These are phyloP conservation scores for Neotoma lepida DNA, from an alignment of 2,113 vertebrate genomes.

Conservation along the genomic window DNA sequence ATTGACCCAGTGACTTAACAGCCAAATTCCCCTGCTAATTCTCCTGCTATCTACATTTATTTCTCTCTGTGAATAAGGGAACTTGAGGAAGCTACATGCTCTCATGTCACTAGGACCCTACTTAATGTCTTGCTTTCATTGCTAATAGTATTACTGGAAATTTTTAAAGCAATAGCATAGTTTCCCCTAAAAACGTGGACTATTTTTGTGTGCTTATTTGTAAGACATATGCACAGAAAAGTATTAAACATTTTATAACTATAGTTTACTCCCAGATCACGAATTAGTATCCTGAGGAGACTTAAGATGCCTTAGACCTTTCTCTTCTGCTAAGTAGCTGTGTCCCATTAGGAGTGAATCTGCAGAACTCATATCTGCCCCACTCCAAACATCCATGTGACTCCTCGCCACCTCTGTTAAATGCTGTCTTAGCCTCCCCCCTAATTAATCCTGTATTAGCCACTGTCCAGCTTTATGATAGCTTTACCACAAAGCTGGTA, in stretches of 20 bases:
- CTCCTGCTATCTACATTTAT: not conserved
- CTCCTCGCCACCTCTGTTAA: not conserved
- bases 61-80: not conserved
- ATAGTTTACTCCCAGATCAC: not conserved
- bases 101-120: not conserved
- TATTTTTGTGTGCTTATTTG: not conserved
- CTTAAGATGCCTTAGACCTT: not conserved
- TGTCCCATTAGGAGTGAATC: not conserved
- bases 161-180: not conserved
- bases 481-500: not conserved
- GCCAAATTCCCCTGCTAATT: constrained; percentile 23
- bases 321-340: not conserved
- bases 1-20: constrained; percentile 40
- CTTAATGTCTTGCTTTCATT: constrained; percentile 11
- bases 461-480: not conserved
- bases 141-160: not conserved
- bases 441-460: not conserved
- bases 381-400: not conserved
- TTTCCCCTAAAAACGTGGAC: constrained; percentile 25
- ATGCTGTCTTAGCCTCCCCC: not conserved
- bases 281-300: not conserved
- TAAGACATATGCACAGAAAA: not conserved
- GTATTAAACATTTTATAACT: not conserved
- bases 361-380: not conserved
- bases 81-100: not conserved